Base-by-base conservation (phyloP, 2,113 vertebrate species). In the Hystrix cristata region DNA sequence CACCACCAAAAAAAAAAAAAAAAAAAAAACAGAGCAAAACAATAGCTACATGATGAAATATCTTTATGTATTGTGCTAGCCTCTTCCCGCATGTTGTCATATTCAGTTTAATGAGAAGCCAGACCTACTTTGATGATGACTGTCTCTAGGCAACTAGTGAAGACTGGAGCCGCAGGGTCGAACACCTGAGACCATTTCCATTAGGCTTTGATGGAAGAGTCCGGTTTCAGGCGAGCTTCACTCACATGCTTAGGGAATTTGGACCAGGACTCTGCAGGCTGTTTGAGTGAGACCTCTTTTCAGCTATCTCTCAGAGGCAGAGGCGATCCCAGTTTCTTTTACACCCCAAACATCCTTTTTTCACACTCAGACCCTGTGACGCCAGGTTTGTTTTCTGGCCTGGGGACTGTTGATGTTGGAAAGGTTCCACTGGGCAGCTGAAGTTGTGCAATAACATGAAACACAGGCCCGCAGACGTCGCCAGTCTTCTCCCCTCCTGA, bases 291-390 rank as follows among this genome's bases (percentile, higher is more conserved):
- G 53, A 48, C 13, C 29, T 92, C 88, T 90, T 71, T 76, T 93
- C 67, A 65, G 59, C 53, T 64, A 38, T 72, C 80, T 94, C 79
- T 74, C 23, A n/a, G 76, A 95, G 89, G 65, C 71, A n/a, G n/a
- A 87, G 51, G n/a, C 93, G 78, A 95, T 97, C 95, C 71, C 57
- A 71, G 71, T 79, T 95, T 96, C 95, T 94, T 72, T 97, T 96
- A 96, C 34, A 95, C 93, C 95, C 94, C 81, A 95, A 92, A 94
- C 89, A 96, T 96, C 92, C 94, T 87, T 97, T 95, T 96, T 97
- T 96, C 97, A 97, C 92, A 91, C 87, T 97, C 97, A 98, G 98
- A 98, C 98, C 96, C 96, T 96, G 90, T 95, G 97, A 98, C 97
- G 96, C 98, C 97, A 97, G 95, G 91, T 98, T 97, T 97, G 95